Conservation (phyloP, 2,113 vertebrate species). For the Osmerus eperlanus region DNA sequence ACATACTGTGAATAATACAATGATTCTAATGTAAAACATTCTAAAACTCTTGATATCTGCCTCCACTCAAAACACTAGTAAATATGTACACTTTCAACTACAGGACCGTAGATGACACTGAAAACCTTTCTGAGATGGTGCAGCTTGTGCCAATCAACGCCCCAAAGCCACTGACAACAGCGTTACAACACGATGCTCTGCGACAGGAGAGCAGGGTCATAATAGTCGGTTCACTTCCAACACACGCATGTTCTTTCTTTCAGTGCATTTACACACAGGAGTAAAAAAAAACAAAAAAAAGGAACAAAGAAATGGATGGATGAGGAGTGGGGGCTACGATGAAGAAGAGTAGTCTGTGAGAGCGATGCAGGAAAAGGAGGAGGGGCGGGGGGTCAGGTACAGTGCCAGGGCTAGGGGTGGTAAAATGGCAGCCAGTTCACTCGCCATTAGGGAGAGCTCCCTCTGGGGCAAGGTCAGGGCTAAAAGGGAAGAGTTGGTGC, state of each 20-base stretch:
- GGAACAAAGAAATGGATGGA: constrained; percentile 35
- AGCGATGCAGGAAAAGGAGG: constrained; percentile 46
- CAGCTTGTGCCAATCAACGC: constrained; percentile 9
- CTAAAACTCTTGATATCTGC: constrained; percentile 73
- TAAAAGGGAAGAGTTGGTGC: constrained; percentile 70
- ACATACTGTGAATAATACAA: constrained; percentile 77
- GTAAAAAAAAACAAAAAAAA: constrained; percentile 63
- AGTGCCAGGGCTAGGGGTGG: constrained; percentile 50
- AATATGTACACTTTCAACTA: constrained; percentile 77
- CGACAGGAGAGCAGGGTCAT: constrained; percentile 26
- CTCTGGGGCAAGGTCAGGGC: constrained; percentile 75
- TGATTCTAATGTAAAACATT: constrained; percentile 77
- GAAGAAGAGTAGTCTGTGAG: neutral
- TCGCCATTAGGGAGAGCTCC: constrained; percentile 78
- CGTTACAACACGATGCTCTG: neutral
- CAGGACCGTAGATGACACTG: constrained; percentile 34
- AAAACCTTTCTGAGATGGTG: constrained; percentile 19
- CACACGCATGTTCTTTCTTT: constrained; percentile 66
- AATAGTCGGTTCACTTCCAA: constrained; percentile 68
- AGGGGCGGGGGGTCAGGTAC: constrained; percentile 56
- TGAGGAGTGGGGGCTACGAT: constrained; percentile 27
- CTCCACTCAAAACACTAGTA: constrained; percentile 73
- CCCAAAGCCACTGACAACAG: neutral
- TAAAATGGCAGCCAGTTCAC: constrained; percentile 60
- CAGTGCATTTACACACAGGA: constrained; percentile 56